A percentile compares a stretch with the other conserved stretches of the same genome.
Evolutionary conservation across 2,113 vertebrate species (phyloP).

Genomic region (Potamarius usumacintae): DNA sequence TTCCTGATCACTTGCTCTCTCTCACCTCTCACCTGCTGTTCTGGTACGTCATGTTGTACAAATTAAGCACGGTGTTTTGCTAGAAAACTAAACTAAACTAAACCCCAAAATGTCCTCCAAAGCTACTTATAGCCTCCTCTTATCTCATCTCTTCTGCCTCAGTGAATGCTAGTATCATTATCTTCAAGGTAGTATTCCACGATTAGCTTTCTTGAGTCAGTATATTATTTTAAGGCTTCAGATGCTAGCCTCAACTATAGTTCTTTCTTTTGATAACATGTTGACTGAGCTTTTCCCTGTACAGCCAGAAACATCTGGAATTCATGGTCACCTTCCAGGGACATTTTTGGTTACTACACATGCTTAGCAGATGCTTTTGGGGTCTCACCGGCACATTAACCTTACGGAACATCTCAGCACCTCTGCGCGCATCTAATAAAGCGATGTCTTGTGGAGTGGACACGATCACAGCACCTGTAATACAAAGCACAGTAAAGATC

Average conservation of each 20-base stretch:
- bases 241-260: background rate
- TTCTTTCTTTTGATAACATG: background rate
- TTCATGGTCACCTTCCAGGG: background rate
- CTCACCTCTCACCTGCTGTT: no score
- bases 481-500: background rate
- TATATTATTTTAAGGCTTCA: background rate
- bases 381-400: constrained; percentile 88
- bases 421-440: constrained; percentile 86
- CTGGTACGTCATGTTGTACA: background rate
- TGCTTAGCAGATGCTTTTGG: constrained; percentile 2
- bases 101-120: background rate
- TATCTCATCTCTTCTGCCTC: background rate
- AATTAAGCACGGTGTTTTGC: background rate
- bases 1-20: background rate
- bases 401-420: constrained; percentile 96
- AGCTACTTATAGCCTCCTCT: background rate
- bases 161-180: background rate
- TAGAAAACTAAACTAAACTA: background rate
- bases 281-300: background rate
- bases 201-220: background rate
- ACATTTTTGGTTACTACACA: background rate
- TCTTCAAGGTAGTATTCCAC: background rate
- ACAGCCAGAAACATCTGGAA: constrained; percentile 25
- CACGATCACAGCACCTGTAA: constrained; percentile 89
- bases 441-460: constrained; percentile 96